phyloP scores from a whole-genome alignment of 1,140 invertebrate genomes.

The Subanguina moxae region DNA sequence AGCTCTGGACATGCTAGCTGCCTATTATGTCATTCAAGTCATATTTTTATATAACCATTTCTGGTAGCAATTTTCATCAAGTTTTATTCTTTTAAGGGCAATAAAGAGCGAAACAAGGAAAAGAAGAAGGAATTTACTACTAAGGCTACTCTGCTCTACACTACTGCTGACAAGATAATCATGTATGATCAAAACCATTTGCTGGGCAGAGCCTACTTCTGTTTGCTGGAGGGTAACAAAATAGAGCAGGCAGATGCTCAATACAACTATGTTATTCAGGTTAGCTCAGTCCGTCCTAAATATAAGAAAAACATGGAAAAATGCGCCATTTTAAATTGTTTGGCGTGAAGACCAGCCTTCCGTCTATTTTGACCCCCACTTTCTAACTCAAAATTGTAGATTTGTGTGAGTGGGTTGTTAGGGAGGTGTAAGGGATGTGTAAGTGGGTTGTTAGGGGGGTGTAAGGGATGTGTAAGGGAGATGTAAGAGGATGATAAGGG shows the following conservation, averaged over 20 bases:
- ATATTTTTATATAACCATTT: slow-evolving; percentile 1
- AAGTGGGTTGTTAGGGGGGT: no score
- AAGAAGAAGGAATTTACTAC: slow-evolving; percentile 89
- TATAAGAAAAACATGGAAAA: slow-evolving; percentile 8
- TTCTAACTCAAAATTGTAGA: slow-evolving; percentile 4
- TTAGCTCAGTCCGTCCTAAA: background rate
- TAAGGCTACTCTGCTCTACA: slow-evolving; percentile 92
- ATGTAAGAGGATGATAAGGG: slow-evolving; percentile 10
- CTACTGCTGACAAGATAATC: slow-evolving; percentile 96
- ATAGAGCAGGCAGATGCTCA: slow-evolving; percentile 97
- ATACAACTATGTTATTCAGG: slow-evolving; percentile 88
- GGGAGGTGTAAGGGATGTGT: no score
- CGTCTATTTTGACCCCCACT: no score
- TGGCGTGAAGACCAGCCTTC: no score
- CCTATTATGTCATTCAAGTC: slow-evolving; percentile 88
- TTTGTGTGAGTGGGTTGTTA: no score
- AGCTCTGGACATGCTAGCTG: slow-evolving; percentile 88
- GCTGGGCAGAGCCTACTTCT: slow-evolving; percentile 93
- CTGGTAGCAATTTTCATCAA: background rate
- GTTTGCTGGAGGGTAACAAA: slow-evolving; percentile 93
- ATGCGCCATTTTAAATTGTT: background rate
- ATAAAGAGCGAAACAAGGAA: slow-evolving; percentile 89
- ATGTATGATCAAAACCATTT: slow-evolving; percentile 99
- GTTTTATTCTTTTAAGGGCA: slow-evolving; percentile 64
- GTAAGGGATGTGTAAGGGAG: no score